phyloP scores from a whole-genome alignment of 2,113 vertebrate species.

The Dipodomys merriami region DNA sequence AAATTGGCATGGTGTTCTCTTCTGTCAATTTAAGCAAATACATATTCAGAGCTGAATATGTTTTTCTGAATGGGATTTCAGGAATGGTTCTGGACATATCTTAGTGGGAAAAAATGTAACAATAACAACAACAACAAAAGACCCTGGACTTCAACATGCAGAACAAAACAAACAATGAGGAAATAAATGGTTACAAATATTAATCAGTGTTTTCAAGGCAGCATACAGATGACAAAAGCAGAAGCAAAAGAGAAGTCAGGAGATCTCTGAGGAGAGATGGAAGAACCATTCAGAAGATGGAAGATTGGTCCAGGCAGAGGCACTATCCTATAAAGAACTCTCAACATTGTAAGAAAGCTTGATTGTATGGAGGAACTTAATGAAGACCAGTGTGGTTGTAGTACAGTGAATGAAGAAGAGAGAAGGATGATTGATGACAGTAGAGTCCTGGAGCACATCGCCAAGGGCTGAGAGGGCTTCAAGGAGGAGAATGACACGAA shows the following conservation, averaged over 20 bases:
- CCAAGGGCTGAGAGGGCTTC: neutral
- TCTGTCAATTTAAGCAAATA: neutral
- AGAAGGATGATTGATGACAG: neutral
- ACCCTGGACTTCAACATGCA: neutral
- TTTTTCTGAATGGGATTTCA: neutral
- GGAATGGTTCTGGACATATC: neutral
- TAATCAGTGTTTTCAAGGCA: neutral
- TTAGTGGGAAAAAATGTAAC: neutral
- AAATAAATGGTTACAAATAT: neutral
- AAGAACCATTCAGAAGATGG: neutral
- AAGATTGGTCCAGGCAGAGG: neutral
- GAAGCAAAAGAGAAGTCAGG: neutral
- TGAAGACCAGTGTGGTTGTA: neutral
- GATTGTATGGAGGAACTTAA: neutral
- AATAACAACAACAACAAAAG: neutral
- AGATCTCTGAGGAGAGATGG: neutral
- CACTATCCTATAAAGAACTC: neutral
- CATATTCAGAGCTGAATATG: neutral
- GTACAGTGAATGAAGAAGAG: neutral
- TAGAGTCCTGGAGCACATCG: accelerated
- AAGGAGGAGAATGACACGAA: neutral
- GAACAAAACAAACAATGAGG: neutral
- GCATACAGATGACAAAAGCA: neutral
- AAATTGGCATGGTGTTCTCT: neutral
- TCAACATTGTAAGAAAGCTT: neutral